These are phyloP conservation scores for Geotrypetes seraphini DNA, from an alignment of 2,797 vertebrate genomes.

Conservation along the genomic window DNA sequence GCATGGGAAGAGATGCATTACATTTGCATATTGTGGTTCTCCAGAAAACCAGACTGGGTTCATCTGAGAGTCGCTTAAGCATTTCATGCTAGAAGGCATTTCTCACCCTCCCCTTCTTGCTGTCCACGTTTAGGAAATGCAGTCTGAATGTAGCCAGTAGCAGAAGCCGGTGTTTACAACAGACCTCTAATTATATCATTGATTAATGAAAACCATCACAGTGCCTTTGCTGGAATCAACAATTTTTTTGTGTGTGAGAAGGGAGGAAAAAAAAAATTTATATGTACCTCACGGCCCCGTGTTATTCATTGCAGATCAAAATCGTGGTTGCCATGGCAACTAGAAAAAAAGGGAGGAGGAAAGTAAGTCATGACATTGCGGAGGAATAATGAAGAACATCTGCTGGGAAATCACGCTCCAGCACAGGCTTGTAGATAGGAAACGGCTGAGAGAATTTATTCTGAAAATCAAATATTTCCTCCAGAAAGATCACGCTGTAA, in stretches of 20 bases:
- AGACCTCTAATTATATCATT: conserved; percentile 4
- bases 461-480: conserved; percentile 14
- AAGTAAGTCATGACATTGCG: conserved; percentile 38
- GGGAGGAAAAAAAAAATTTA: conserved; percentile 22
- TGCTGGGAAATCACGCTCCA: conserved; percentile 44
- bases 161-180: conserved; percentile 1
- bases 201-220: conserved; percentile 9
- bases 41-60: too few relatives aligned
- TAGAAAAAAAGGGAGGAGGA: conserved; percentile 30
- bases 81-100: not conserved
- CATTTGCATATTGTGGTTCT: too few relatives aligned
- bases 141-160: conserved; percentile 1
- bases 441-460: conserved; percentile 21
- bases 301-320: conserved; percentile 42
- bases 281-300: conserved; percentile 29
- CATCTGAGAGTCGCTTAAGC: too few relatives aligned
- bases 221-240: conserved; percentile 22
- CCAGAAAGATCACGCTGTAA: too few relatives aligned
- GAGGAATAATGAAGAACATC: conserved; percentile 39
- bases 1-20: too few relatives aligned
- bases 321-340: conserved; percentile 61
- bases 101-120: conserved; percentile 6
- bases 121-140: conserved; percentile 11
- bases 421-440: conserved; percentile 11
- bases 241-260: conserved; percentile 22